Conservation (phyloP, 1,140 invertebrate genomes). For the Pseudomyrmex gracilis region DNA sequence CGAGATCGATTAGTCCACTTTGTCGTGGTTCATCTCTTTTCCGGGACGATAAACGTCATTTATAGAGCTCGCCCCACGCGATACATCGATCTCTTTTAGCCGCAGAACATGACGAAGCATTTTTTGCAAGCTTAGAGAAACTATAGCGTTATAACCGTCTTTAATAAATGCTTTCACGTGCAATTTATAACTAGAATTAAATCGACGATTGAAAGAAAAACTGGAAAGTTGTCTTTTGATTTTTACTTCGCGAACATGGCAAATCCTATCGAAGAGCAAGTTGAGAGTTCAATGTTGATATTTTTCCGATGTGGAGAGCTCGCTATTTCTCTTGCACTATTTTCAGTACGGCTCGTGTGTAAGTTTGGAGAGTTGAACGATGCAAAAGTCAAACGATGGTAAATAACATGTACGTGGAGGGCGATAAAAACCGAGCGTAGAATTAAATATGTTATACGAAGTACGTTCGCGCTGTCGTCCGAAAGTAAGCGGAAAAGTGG, state of each 20-base stretch:
- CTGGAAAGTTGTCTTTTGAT: background rate
- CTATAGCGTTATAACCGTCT: background rate
- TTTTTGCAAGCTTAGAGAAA: background rate
- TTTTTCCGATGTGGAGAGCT: constrained; percentile 3
- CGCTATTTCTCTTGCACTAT: background rate
- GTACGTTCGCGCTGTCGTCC: background rate
- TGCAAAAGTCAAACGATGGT: background rate
- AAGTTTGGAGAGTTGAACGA: background rate
- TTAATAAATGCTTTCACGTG: constrained; percentile 1
- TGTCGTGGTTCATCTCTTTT: constrained; percentile 22
- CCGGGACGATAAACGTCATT: constrained; percentile 46
- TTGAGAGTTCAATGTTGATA: background rate
- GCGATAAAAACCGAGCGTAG: constrained; percentile 14
- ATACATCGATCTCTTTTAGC: constrained; percentile 34
- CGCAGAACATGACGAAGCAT: constrained; percentile 13
- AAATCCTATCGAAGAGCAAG: background rate
- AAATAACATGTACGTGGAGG: background rate
- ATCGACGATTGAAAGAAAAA: background rate
- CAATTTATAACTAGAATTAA: background rate
- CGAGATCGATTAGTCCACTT: constrained; percentile 49
- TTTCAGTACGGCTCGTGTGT: background rate
- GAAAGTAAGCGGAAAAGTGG: background rate
- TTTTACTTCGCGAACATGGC: background rate
- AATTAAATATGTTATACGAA: constrained; percentile 17
- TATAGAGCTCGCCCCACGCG: background rate